A percentile compares a stretch with the other conserved stretches of the same genome.
Conservation (phyloP, 2,797 vertebrate species). For the Anisognathus igniventris region DNA sequence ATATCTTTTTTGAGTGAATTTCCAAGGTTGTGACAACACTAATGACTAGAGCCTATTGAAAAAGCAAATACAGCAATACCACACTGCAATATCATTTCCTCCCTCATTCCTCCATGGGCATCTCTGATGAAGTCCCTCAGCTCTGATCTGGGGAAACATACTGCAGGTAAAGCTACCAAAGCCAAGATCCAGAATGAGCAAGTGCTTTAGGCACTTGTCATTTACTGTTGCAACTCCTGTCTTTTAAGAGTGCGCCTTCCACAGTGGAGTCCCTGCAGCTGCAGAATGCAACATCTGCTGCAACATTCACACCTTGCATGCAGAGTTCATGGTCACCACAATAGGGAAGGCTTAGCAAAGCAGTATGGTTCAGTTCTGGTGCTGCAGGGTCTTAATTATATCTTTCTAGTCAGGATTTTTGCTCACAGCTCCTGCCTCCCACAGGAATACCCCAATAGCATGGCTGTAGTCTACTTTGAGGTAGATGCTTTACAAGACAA, state of each 20-base stretch:
- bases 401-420: neutral
- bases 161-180: neutral
- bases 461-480: neutral
- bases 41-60: neutral
- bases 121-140: neutral
- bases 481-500: neutral
- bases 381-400: neutral
- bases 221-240: neutral
- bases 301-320: neutral
- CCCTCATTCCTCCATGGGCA: neutral
- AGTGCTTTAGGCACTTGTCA: neutral
- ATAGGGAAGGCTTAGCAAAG: neutral
- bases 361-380: neutral
- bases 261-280: neutral
- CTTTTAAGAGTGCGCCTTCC: neutral
- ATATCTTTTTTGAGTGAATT: neutral
- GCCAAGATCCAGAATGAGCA: neutral
- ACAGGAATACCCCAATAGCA: neutral
- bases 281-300: neutral
- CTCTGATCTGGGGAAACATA: neutral
- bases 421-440: neutral
- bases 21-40: neutral
- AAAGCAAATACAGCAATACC: neutral
- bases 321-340: neutral
- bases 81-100: neutral